Percentiles rank a stretch among this genome's conserved stretches.
Evolutionary conservation across 30 jellyfish, hydroid and myxozoan species (phyloP).

Genomic region (Cassiopea andromeda): DNA sequence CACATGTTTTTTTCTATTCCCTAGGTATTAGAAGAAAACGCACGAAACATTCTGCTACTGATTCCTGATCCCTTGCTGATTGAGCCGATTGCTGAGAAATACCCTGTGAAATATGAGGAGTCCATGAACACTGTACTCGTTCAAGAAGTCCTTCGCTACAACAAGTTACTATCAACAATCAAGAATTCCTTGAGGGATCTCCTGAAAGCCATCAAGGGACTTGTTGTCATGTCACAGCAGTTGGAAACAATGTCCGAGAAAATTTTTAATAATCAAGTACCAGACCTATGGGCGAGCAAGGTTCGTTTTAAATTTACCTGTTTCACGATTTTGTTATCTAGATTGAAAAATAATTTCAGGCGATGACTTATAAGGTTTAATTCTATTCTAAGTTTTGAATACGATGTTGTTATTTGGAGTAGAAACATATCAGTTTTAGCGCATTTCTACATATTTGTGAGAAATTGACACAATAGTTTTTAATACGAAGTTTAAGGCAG

Average conservation of each 20-base stretch:
- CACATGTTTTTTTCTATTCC: neutral
- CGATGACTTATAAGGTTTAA: too few relatives aligned
- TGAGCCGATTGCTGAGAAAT: slow-evolving; percentile 70
- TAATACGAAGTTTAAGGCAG: too few relatives aligned
- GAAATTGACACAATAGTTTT: too few relatives aligned
- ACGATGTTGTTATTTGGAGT: too few relatives aligned
- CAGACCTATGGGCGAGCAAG: slow-evolving; percentile 95
- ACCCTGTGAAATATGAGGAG: slow-evolving; percentile 93
- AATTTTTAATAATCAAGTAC: slow-evolving; percentile 87
- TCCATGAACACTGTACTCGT: slow-evolving; percentile 94
- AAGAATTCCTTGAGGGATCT: slow-evolving; percentile 73
- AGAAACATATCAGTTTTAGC: too few relatives aligned
- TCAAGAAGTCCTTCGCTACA: slow-evolving; percentile 89
- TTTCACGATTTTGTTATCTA: too few relatives aligned
- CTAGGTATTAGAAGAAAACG: slow-evolving; percentile 92
- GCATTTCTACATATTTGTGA: too few relatives aligned
- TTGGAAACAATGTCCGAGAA: slow-evolving; percentile 90
- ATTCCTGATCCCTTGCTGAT: slow-evolving; percentile 84
- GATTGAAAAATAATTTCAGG: too few relatives aligned
- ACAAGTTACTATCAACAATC: slow-evolving; percentile 77
- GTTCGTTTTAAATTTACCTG: slow-evolving; percentile 14
- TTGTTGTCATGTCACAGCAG: slow-evolving; percentile 96
- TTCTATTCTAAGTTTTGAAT: too few relatives aligned
- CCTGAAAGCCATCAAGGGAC: slow-evolving; percentile 88
- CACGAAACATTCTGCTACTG: slow-evolving; percentile 65